Base-by-base conservation (phyloP, 2,113 vertebrate genomes). In the Thoracochromis brauschi region DNA sequence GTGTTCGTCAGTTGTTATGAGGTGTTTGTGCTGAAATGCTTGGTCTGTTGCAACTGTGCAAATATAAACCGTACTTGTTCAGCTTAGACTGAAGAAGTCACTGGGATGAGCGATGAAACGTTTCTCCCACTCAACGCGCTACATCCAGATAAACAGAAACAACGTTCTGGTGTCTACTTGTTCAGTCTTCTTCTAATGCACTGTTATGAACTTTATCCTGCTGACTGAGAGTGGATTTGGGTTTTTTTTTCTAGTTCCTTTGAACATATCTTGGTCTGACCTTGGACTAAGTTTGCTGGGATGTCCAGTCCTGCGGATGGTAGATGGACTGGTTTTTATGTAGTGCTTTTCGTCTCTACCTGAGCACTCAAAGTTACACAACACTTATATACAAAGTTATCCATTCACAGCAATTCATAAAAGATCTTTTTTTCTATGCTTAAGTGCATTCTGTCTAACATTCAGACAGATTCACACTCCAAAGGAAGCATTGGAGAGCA, bases 211-310 rank as follows among this genome's bases (percentile, higher is more conserved):
- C 29, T 63, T 63, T 63, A 19, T 63, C 29, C 29, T 63, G 29
- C 16, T 33, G 0, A 63, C 58, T 63, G 0, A 19, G 9, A 63
- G 29, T 63, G 29, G 11, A 33, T 63, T 33, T 63, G 16, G 29
- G 9, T 0, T 0, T 19, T 33, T 19, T 33, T 33, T 19, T 33
- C 9, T 63, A 35, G 58, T 63, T 63, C 29, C 6, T 63, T 35
- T 63, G 9, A 19, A 63, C 29, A 63, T 63, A 33, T 63, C 17
- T 63, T 63, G 58, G 29, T 63, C 9, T 7, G 58, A 63, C 58
- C 58, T 63, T 63, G 4, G 29, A 63, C 58, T 63, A 0, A 11
- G 6, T 63, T 63, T 63, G 58, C 60, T 35, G 33, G 60, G 19
- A 65, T 38, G 33, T 21, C 7, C 60, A 38, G 31, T 63, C 31